phyloP scores from a whole-genome alignment of 64 coral and sea anemone species.

The Acropora yongei region DNA sequence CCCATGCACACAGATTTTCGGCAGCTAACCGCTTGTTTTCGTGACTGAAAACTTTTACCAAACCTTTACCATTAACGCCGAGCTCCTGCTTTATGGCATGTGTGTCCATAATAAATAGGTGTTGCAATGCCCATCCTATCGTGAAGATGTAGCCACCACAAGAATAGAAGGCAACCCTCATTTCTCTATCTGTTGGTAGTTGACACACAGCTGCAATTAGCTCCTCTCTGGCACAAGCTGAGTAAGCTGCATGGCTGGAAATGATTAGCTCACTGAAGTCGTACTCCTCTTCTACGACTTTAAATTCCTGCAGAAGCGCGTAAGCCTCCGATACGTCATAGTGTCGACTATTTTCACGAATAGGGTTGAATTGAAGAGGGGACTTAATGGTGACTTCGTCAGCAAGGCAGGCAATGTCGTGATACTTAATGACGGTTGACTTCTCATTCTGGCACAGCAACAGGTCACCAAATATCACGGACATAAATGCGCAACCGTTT shows the following conservation, averaged over 20 bases:
- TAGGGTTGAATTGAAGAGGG: conserved; percentile 28
- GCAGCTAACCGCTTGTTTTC: background rate
- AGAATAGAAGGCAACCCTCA: conserved; percentile 53
- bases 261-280: conserved; percentile 49
- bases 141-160: conserved; percentile 69
- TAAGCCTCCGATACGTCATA: conserved; percentile 59
- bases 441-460: conserved; percentile 3
- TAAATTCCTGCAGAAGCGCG: background rate
- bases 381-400: conserved; percentile 48
- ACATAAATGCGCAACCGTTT: conserved; percentile 69
- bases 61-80: conserved; percentile 33
- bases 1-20: conserved; percentile 26
- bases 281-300: conserved; percentile 30
- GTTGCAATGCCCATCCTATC: conserved; percentile 34
- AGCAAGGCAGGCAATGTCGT: conserved; percentile 23
- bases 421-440: background rate
- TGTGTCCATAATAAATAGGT: conserved; percentile 73
- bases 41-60: conserved; percentile 67
- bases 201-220: conserved; percentile 10
- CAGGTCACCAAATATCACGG: conserved; percentile 30
- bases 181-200: background rate
- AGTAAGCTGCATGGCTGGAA: background rate
- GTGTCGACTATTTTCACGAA: conserved; percentile 4
- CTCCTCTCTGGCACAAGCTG: conserved; percentile 19
- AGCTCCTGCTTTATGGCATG: conserved; percentile 33